Base-by-base conservation (phyloP, 37 sponge, comb jelly and placozoan genomes). In the Crambe crambe region DNA sequence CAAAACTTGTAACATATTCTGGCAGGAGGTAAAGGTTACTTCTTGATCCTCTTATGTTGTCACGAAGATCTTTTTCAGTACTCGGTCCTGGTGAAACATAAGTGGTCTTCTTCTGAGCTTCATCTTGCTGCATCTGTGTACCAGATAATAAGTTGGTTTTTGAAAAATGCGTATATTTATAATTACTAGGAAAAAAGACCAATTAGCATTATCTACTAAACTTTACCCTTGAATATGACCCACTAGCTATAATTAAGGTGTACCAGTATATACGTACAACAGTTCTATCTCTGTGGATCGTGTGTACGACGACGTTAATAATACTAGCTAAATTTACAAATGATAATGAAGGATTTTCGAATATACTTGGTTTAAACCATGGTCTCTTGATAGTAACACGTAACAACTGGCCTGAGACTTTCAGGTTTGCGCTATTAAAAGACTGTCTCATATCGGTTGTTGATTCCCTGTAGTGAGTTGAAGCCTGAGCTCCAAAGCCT, bases 361-460 rank as follows among this genome's bases (percentile, higher is more conserved):
- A 87, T 1, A 87, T 31, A 57, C 65, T 68, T 58, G 87, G 87
- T 32, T 70, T 65, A 27, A 87, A 87, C 87, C 87, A 87, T 9
- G 87, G 87, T 47, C 74, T 68, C 40, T 80, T 70, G 23, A 87
- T 67, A 32, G 76, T 58, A 0, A 87, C 87, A 62, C 87, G 81
- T 3, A 87, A 70, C 1, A 87, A 43, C 36, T 87, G 59, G 12
- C 87, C 87, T 37, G 58, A 42, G 3, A 75, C 62, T 35, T 38
- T 75, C n/a, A 74, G 9, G 17, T 60, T 66, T 34, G 74, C 69
- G 42, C 76, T 75, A 36, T 56, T 75, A 17, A 81, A 18, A 21
- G 72, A 31, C 2, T 72, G 44, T 10, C 41, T 43, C 5, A 72
- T 5, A 30, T 72, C 73, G 6, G 51, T 47, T 47, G 51, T 47